Percentiles rank a stretch among this genome's conserved stretches.
Conservation (phyloP, 2,888 invertebrate species). For the Eretmocerus hayati region DNA sequence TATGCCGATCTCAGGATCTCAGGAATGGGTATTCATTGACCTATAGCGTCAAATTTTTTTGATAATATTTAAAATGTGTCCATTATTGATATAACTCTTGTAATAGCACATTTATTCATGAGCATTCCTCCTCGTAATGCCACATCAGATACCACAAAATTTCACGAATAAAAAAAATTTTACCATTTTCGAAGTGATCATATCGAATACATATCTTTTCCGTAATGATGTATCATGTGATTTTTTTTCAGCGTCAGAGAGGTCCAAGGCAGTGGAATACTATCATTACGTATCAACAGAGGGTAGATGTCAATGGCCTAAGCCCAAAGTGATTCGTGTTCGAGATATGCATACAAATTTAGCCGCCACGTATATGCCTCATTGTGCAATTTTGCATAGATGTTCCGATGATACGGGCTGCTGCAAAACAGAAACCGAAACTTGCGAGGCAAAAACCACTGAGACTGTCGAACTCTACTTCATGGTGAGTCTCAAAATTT, state of each 20-base stretch:
- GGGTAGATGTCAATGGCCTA: constrained; percentile 63
- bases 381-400: constrained; percentile 77
- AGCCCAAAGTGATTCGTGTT: constrained; percentile 68
- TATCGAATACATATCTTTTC: too few species aligned
- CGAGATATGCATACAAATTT: constrained; percentile 64
- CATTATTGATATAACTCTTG: too few species aligned
- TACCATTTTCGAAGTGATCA: too few species aligned
- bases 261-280: constrained; percentile 42
- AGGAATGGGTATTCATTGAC: too few species aligned
- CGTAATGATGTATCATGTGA: too few species aligned
- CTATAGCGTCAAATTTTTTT: too few species aligned
- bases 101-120: too few species aligned
- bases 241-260: constrained; percentile 37
- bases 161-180: too few species aligned
- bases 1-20: too few species aligned
- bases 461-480: constrained; percentile 68
- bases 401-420: constrained; percentile 86
- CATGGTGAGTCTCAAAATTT: constrained; percentile 83
- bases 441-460: constrained; percentile 71
- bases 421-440: constrained; percentile 63
- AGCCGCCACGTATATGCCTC: constrained; percentile 71
- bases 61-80: too few species aligned
- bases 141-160: too few species aligned
- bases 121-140: too few species aligned
- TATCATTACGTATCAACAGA: constrained; percentile 47